These are phyloP conservation scores for Epinotia demarniana DNA, from an alignment of 2,888 invertebrate genomes.

Conservation along the genomic window DNA sequence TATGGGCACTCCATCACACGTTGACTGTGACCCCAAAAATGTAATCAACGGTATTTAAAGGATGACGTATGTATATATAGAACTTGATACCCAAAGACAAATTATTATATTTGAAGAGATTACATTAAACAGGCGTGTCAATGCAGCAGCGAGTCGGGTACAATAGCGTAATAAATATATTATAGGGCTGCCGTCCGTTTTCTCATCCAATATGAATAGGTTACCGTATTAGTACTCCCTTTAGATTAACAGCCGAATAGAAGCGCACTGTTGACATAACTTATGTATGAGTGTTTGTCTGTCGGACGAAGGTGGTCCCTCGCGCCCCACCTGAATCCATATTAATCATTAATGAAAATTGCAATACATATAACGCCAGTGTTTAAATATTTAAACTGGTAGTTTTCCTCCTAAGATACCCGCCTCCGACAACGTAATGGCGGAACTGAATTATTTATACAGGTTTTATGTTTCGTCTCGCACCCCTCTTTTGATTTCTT, in stretches of 20 bases:
- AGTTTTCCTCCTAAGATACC: constrained; percentile 71
- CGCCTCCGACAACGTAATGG: constrained; percentile 71
- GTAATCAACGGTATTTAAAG: neutral
- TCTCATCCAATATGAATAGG: constrained; percentile 67
- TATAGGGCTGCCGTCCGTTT: constrained; percentile 55
- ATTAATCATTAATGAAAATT: constrained; percentile 82
- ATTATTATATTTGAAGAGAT: constrained; percentile 18
- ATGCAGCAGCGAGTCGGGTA: constrained; percentile 51
- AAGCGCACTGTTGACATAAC: constrained; percentile 64
- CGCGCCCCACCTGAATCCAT: constrained; percentile 65
- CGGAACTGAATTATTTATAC: constrained; percentile 77
- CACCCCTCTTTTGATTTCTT: constrained; percentile 71
- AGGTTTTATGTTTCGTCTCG: constrained; percentile 78
- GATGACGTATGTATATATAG: neutral
- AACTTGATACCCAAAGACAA: neutral
- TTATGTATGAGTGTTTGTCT: constrained; percentile 70
- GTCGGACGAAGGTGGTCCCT: constrained; percentile 58
- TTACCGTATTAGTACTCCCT: constrained; percentile 68
- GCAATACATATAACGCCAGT: constrained; percentile 81
- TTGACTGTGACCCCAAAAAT: neutral
- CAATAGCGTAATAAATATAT: constrained; percentile 66
- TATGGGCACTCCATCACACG: too few relatives aligned
- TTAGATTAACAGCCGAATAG: constrained; percentile 69
- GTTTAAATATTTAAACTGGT: constrained; percentile 78
- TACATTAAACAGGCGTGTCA: constrained; percentile 50